Percentiles rank a stretch among this genome's conserved stretches.
These are phyloP conservation scores for Ostrea edulis DNA, from an alignment of 1,140 invertebrate genomes.

Conservation along the genomic window DNA sequence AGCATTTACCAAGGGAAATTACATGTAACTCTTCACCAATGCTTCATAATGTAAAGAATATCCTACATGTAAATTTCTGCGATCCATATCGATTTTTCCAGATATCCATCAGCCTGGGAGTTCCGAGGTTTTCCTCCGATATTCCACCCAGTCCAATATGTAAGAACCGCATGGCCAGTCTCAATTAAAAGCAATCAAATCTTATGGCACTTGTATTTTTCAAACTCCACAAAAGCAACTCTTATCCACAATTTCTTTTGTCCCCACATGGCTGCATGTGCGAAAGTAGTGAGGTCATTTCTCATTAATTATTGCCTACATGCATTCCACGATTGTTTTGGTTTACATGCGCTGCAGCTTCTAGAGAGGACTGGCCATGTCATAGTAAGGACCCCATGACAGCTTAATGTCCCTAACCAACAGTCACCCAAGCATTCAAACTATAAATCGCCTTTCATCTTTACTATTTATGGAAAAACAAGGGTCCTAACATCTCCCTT, in stretches of 20 bases:
- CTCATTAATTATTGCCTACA: not conserved
- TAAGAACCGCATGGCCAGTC: not conserved
- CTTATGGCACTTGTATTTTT: too few relatives aligned
- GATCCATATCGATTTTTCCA: constrained; percentile 5
- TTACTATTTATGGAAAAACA: not conserved
- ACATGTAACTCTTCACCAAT: too few relatives aligned
- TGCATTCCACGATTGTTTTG: not conserved
- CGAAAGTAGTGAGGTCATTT: not conserved
- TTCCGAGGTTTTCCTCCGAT: not conserved
- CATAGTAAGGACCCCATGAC: not conserved
- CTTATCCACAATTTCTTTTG: not conserved
- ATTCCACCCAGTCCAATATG: constrained; percentile 17
- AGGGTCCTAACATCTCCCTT: not conserved
- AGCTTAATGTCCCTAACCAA: constrained; percentile 3
- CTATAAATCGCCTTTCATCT: constrained; percentile 5
- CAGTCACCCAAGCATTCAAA: not conserved
- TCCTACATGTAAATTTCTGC: not conserved
- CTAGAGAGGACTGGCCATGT: not conserved
- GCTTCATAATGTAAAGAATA: not conserved
- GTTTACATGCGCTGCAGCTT: not conserved
- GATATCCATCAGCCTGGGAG: not conserved
- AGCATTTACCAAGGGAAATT: too few relatives aligned
- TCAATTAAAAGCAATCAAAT: not conserved
- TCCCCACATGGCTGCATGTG: not conserved
- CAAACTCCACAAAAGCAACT: not conserved